Percentiles rank a stretch among this genome's conserved stretches.
Evolutionary conservation across 64 coral and sea anemone genomes (phyloP).

Genomic region (Dendronephthya gigantea): DNA sequence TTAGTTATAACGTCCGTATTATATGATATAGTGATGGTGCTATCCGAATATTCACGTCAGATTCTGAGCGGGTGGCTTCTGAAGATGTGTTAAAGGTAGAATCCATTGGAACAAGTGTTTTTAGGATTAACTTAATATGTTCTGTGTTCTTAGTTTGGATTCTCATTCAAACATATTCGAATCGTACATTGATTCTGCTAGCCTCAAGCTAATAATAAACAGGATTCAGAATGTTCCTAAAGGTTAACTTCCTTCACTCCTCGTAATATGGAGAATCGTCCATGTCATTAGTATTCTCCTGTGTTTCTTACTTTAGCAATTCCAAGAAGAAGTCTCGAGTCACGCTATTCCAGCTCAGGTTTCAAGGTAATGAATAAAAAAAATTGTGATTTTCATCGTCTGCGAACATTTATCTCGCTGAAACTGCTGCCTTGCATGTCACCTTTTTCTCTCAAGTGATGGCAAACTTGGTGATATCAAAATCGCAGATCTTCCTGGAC

Average conservation of each 20-base stretch:
- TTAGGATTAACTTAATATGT: too few species aligned
- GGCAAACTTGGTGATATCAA: constrained; percentile 85
- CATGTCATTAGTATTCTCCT: too few species aligned
- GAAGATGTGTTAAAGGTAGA: constrained; percentile 30
- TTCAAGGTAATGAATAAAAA: constrained; percentile 25
- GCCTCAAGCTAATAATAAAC: too few species aligned
- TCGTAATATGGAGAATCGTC: too few species aligned
- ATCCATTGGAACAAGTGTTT: background rate
- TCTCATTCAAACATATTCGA: background rate
- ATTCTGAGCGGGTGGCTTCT: constrained; percentile 26
- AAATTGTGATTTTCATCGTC: background rate
- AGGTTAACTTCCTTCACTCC: too few species aligned
- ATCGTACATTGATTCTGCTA: background rate
- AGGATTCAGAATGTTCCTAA: too few species aligned
- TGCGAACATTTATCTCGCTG: background rate
- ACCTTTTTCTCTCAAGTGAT: constrained; percentile 20
- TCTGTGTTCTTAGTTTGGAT: too few species aligned
- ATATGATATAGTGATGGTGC: constrained; percentile 35
- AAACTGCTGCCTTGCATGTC: background rate
- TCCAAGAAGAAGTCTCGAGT: constrained; percentile 93
- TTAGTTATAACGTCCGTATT: background rate
- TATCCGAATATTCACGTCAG: constrained; percentile 34
- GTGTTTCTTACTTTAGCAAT: constrained; percentile 41
- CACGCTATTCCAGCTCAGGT: constrained; percentile 85
- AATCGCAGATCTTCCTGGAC: constrained; percentile 82